Evolutionary conservation across 2,797 vertebrate species (phyloP).

Genomic region (Antrozous pallidus): DNA sequence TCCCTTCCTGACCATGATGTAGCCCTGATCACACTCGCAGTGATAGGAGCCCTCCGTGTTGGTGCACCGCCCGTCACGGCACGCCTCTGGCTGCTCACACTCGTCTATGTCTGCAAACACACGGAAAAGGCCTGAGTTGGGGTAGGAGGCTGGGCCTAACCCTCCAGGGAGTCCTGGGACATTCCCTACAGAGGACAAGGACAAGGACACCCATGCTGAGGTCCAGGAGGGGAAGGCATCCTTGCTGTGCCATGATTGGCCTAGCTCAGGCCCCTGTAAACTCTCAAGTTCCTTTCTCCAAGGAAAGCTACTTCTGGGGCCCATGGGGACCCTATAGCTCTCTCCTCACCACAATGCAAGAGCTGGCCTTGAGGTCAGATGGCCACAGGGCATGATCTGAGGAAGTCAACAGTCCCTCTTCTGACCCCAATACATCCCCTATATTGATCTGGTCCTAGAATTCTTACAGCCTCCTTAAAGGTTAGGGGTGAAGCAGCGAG

Average conservation of each 20-base stretch:
- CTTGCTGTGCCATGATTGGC: neutral
- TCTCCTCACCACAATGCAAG: neutral
- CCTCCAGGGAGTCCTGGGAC: neutral
- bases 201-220: neutral
- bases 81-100: slow-evolving; percentile 88
- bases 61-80: slow-evolving; percentile 86
- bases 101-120: slow-evolving; percentile 89
- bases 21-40: slow-evolving; percentile 91
- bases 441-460: neutral
- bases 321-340: neutral
- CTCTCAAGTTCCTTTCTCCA: neutral
- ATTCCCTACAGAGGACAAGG: neutral
- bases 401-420: neutral
- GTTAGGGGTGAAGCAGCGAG: neutral
- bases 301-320: neutral
- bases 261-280: neutral
- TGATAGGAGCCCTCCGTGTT: slow-evolving; percentile 92
- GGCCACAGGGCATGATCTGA: neutral
- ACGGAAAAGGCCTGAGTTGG: neutral
- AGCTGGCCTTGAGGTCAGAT: neutral
- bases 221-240: neutral
- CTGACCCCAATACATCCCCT: too few species aligned
- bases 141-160: too few species aligned
- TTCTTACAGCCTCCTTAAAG: neutral
- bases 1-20: slow-evolving; percentile 85